Evolutionary conservation across 2,888 invertebrate genomes (phyloP), one percentile per base, ranked within the genome.

Genomic region (Odontomyia ornata): DNA sequence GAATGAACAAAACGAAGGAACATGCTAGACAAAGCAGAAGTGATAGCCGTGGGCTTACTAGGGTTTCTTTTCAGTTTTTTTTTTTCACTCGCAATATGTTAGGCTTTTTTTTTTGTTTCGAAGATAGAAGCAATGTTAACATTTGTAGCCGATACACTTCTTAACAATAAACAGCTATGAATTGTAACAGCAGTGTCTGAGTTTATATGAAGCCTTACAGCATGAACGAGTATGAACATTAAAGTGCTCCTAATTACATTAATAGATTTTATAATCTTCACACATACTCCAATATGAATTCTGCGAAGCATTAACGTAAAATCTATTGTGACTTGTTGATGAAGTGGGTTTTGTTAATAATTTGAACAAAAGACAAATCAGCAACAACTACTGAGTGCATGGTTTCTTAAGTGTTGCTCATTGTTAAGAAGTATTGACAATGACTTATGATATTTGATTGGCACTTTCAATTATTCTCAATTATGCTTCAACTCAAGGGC

Each of bases 221-320:
- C 13, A 72, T 13, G 56, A n/a, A n/a, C n/a, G n/a, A n/a, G n/a
- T n/a, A n/a, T 25, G 1, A 52, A 52, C 71, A 43, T 67, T 21
- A 67, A 67, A 43, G 72, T 72, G 72, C 28, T 57, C 72, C 46
- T 72, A 72, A 72, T 72, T 72, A 72, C 52, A 30, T 72, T 56
- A 72, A 72, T 72, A 67, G 43, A 43, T 43, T 43, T 43, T 43
- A 43, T 9, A 43, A 43, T 43, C 43, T 43, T 9, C 13, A 43
- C 7, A 9, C 43, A 43, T n/a, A n/a, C n/a, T n/a, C n/a, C n/a
- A n/a, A n/a, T n/a, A 43, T 43, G 43, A 43, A 43, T n/a, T n/a
- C 43, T 9, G 43, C 43, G 43, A 43, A 9, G 43, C 13, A 43
- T 43, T 43, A 13, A 13, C 43, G n/a, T n/a, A n/a, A n/a, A n/a